Evolutionary conservation across 2,888 invertebrate species (phyloP), one percentile per base, ranked within the genome.

Genomic region (Antitype chi): DNA sequence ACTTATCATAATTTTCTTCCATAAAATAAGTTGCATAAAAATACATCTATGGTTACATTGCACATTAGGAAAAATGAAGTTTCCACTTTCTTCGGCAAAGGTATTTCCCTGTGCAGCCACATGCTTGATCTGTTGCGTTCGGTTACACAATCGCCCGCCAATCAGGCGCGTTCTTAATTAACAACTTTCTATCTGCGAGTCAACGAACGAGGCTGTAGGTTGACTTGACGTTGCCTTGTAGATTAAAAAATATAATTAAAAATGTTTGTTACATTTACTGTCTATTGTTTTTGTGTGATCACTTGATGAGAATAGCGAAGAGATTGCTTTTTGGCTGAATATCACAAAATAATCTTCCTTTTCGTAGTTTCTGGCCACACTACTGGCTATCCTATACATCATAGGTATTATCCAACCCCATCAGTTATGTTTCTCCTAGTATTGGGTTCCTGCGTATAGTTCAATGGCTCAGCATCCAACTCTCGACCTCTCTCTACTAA

Each of bases 161-260:
- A 94, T 95, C 94, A 91, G 89, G 87, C 89, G 89, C 88, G 90
- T 84, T 92, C 91, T 91, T 95, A 95, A 95, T 95, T 95, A 95
- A 91, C 92, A 93, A 96, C 96, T 96, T 96, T 96, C 96, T 95
- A 96, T 91, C 87, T 86, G 87, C 90, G 92, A 95, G 95, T 95
- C 95, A 95, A 94, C 92, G 95, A 92, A 94, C 95, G 92, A 87
- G 82, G 82, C 85, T 87, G 88, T 88, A 75, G 77, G 86, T 85
- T 79, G 84, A 73, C 74, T 79, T 75, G 82, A 80, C 89, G 85
- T 86, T 70, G 80, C 66, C 76, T 84, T 85, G 81, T 74, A 81
- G 71, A 81, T 85, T 82, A 83, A 89, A 88, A 88, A 90, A 85
- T 74, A 69, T 72, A 88, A 88, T 82, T 83, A 81, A 87, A 84